Evolutionary conservation across 1,140 invertebrate genomes (phyloP).

Genomic region (Delia radicum): DNA sequence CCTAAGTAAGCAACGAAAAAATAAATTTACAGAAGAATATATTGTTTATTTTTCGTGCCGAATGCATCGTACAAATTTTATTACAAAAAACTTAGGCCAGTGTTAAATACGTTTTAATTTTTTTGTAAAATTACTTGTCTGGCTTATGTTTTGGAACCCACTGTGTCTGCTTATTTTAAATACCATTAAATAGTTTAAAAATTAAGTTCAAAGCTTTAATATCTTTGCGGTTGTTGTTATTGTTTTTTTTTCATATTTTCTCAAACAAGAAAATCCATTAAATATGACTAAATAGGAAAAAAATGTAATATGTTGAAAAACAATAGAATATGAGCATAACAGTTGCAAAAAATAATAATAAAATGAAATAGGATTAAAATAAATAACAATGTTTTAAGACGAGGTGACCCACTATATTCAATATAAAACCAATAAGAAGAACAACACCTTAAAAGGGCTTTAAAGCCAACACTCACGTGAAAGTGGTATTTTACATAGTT

Average conservation of each 20-base stretch:
- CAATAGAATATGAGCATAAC: not conserved
- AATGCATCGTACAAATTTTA: too few relatives aligned
- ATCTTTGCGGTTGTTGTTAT: not conserved
- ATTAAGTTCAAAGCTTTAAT: slow-evolving; percentile 18
- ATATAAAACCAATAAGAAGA: not conserved
- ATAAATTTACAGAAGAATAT: too few relatives aligned
- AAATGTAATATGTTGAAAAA: not conserved
- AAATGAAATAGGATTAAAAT: slow-evolving; percentile 19
- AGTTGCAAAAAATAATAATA: not conserved
- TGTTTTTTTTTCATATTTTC: not conserved
- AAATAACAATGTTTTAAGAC: slow-evolving; percentile 22
- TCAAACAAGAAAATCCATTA: slow-evolving; percentile 18
- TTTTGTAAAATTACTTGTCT: too few relatives aligned
- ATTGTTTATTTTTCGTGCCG: too few relatives aligned
- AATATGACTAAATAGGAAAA: slow-evolving; percentile 18
- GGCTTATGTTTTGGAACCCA: not conserved
- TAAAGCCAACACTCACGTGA: not conserved
- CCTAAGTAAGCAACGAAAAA: too few relatives aligned
- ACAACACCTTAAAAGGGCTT: not conserved
- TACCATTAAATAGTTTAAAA: not conserved
- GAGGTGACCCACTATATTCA: slow-evolving; percentile 11
- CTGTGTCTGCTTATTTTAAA: not conserved
- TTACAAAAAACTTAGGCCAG: too few relatives aligned
- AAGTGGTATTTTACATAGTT: too few relatives aligned
- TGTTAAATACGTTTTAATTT: too few relatives aligned